Evolutionary conservation across 1,140 invertebrate species (phyloP), one percentile per base, ranked within the genome.

Genomic region (Trypoxylus dichotomus): DNA sequence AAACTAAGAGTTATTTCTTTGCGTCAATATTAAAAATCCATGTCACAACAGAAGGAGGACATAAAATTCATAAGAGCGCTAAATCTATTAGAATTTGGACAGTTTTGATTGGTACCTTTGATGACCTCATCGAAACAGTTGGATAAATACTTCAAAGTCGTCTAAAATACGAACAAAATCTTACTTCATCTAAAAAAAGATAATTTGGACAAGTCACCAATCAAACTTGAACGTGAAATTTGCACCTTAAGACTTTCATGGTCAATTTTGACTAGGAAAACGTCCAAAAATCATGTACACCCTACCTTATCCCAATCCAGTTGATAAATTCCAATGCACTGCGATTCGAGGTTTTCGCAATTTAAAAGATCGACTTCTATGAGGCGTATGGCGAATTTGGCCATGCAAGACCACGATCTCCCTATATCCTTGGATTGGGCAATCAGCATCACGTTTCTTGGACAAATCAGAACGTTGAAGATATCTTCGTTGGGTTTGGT

Each of bases 11-110:
- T 19, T 6, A 6, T 72, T 27, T 72, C 24, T 15, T 74, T 29
- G n/a, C 10, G 24, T 27, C 19, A 29, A 25, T 10, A 25, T 76
- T 80, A 78, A 78, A 78, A 76, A 10, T 80, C 77, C 77, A 84
- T 79, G 78, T 85, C 83, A 60, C 21, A 63, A 78, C 83, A 85
- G 80, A 79, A 85, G 75, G 84, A 83, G 7, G 84, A 81, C n/a
- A 84, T 75, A 80, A 85, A 85, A 25, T 81, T 79, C 13, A 85
- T 75, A 84, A 75, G 29, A 78, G 80, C 7, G 78, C 73, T 77
- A 84, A 84, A 54, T 82, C 79, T 27, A 10, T 29, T 24, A n/a
- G 68, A 68, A 37, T 37, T 8, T 74, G 25, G n/a, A 15, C 76
- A 68, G 24, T 19, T 25, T 47, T 1, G 25, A 19, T n/a, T 58